Evolutionary conservation across 1,140 invertebrate genomes (phyloP), one percentile per base, ranked within the genome.

Genomic region (Proctacanthus coquilletti): DNA sequence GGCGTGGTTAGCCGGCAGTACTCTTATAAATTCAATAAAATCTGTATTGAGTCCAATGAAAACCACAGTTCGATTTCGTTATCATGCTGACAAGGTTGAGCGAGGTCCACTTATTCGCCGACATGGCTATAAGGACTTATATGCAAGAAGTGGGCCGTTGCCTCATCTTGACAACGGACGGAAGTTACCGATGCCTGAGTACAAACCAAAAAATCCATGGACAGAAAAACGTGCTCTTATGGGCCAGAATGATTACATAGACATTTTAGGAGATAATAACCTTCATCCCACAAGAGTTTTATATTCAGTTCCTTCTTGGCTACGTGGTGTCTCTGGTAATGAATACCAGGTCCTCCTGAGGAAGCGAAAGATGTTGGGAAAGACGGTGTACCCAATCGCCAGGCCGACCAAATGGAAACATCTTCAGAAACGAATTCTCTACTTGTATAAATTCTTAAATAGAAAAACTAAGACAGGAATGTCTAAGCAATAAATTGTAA

Each of bases 201-300:
- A 57, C 44, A 66, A 69, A 41, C 81, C 82, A 1, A 71, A 65
- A 46, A 70, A 89, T 62, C 40, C 50, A 1, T 96, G 89, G 89
- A 50, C 53, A 8, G 64, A 76, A 46, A 77, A 75, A 45, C 70
- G 71, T 53, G 86, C 87, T 8, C 51, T 89, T 1, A 92, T 87
- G 67, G 91, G 91, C 2, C 89, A 95, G 56, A 96, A 96, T 68
- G 91, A 96, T 64, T 95, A 94, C 51, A 94, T 96, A 38, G 89
- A 95, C 62, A 93, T 95, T 36, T 64, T 95, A 19, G 89, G 89
- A 2, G 74, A 79, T 54, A 79, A 80, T 34, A 69, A 71, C 8
- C 43, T 95, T 18, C 77, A 88, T 61, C 88, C 88, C 2, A 75
- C 77, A 0, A 76, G 70, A 51, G 72, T 86, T n/a, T 50, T 89